Evolutionary conservation across 2,888 invertebrate genomes (phyloP), one percentile per base, ranked within the genome.

Genomic region (Argyresthia albistria): DNA sequence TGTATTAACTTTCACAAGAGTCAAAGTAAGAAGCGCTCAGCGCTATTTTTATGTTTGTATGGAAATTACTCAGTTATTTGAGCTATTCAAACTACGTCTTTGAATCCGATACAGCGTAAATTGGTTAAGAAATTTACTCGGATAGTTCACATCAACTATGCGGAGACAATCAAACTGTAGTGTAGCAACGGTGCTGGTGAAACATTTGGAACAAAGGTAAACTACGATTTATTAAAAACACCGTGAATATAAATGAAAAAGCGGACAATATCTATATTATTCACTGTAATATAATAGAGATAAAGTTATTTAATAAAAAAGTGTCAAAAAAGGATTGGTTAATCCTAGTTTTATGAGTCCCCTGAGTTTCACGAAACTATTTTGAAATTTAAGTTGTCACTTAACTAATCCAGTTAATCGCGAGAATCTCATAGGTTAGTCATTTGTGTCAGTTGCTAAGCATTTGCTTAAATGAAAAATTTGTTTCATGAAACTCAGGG

Each of bases 81-180:
- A 14, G 36, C 12, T 12, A 48, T 48, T 12, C 25, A 8, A 8
- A 16, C 46, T 10, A 15, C 48, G 14, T 36, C 12, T 37, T 37
- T 15, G 48, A 48, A 36, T 36, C 48, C 12, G 12, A 14, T 48
- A 16, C 25, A 36, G 48, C 14, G 36, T 48, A 48, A 48, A 37
- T 36, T 48, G n/a, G 37, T 48, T 48, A 37, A 48, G 48, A 48
- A 48, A 48, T 48, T n/a, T 48, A 36, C 37, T 9, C 35, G 12
- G 12, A 14, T 14, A 48, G 14, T 48, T 48, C 15, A 48, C 14
- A 12, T 12, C 6, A 48, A 37, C 48, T 46, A 46, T 46, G 16
- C 35, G 9, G 8, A 10, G 46, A 46, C 45, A 16, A 12, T 48
- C 48, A 35, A 37, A 6, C n/a, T 36, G 37, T 48, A 48, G 48